Base-by-base conservation (phyloP, 2,888 invertebrate species). In the Parnassius apollo region DNA sequence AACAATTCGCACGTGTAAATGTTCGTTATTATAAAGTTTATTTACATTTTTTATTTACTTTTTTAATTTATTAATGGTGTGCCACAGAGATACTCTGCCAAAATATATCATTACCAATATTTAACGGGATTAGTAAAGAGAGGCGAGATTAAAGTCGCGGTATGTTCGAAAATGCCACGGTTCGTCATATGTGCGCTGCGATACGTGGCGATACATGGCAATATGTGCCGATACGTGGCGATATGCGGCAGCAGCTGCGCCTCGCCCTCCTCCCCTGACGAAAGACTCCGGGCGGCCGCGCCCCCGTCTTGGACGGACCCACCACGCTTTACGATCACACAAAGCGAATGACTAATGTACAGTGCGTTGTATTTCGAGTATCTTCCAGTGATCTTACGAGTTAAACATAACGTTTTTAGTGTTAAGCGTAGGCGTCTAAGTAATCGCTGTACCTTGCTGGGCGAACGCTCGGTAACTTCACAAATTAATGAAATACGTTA, bases 11-110 rank as follows among this genome's bases (percentile, higher is more conserved):
- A 87, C 87, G 82, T 86, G 83, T 88, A 85, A 85, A 86, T 86
- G 88, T 88, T 90, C 87, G 87, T 88, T 88, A 89, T 83, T 77
- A 88, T 85, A 87, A 78, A 88, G 84, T 90, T 89, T 89, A 90
- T 90, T 90, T 90, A 90, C 89, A 89, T 85, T 88, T 86, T 35
- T 91, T 89, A 87, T 90, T 91, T 89, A 88, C 82, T 86, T 81
- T 85, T 35, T 88, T 88, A 88, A 89, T 90, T 91, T 91, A 91
- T 88, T 86, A 35, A 90, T 88, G 91, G 91, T 91, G 91, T 92
- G 92, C 91, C 92, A 92, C 91, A 91, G 90, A 91, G 86, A 89
- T 90, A 89, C 84, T 91, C 91, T 92, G 92, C 92, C 92, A 92
- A 92, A 92, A 86, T 91, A 89, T 90, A 87, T 91, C 89, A 89